Evolutionary conservation across 2,888 invertebrate genomes (phyloP).

Genomic region (Noctua janthe): DNA sequence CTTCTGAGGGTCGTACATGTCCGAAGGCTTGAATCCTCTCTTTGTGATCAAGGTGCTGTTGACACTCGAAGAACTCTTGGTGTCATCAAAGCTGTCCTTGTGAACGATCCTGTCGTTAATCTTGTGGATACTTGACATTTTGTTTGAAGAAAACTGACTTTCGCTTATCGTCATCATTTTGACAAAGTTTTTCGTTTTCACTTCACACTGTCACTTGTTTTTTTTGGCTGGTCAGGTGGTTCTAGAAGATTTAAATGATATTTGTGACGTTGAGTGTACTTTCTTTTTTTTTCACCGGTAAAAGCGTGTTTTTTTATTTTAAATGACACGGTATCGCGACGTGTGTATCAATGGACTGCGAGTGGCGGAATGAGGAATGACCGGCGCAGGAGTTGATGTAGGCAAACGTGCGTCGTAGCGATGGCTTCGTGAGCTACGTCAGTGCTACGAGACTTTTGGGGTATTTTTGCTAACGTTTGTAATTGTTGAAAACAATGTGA

Average conservation of each 20-base stretch:
- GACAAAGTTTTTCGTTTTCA: slow-evolving; percentile 56
- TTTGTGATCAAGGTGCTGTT: slow-evolving; percentile 92
- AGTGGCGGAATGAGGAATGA: slow-evolving; percentile 35
- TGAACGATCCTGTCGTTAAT: slow-evolving; percentile 88
- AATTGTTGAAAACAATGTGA: slow-evolving; percentile 23
- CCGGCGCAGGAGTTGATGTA: slow-evolving; percentile 51
- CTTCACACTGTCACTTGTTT: slow-evolving; percentile 63
- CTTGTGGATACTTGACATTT: slow-evolving; percentile 88
- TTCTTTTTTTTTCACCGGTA: background rate
- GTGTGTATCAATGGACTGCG: slow-evolving; percentile 17
- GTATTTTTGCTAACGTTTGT: slow-evolving; percentile 7
- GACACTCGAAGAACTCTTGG: slow-evolving; percentile 86
- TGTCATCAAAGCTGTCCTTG: slow-evolving; percentile 86
- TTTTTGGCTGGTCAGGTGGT: slow-evolving; percentile 5
- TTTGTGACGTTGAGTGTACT: slow-evolving; percentile 37
- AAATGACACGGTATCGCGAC: slow-evolving; percentile 21
- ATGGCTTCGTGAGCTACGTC: slow-evolving; percentile 42
- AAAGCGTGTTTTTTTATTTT: slow-evolving; percentile 9
- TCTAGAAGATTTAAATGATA: slow-evolving; percentile 31
- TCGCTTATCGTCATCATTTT: slow-evolving; percentile 90
- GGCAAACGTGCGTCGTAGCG: slow-evolving; percentile 8
- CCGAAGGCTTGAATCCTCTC: slow-evolving; percentile 96
- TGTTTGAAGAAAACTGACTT: slow-evolving; percentile 88
- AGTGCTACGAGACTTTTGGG: slow-evolving; percentile 44
- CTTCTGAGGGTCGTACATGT: slow-evolving; percentile 95